Percentiles rank a stretch among this genome's conserved stretches.
phyloP scores from a whole-genome alignment of 2,888 invertebrate genomes.

The Drosophila buzzatii region DNA sequence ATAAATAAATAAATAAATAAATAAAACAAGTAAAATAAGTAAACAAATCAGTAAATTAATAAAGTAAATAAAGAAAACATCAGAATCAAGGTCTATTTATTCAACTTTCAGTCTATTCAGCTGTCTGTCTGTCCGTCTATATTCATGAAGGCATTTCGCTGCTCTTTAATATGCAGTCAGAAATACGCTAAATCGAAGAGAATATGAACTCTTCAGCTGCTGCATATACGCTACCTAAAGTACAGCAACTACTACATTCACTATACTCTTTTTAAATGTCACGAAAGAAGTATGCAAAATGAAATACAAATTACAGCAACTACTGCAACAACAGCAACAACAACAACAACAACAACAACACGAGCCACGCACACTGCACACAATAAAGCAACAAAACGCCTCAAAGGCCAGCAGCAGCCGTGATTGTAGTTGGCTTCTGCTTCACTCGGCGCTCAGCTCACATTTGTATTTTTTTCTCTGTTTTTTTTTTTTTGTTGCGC shows the following conservation, averaged over 20 bases:
- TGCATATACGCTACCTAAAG: neutral
- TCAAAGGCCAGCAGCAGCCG: conserved; percentile 65
- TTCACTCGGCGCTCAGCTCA: neutral
- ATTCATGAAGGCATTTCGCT: no score
- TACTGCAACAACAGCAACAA: neutral
- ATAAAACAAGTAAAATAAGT: no score
- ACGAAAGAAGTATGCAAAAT: conserved; percentile 40
- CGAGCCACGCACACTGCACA: conserved; percentile 14
- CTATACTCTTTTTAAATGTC: neutral
- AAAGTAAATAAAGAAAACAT: no score
- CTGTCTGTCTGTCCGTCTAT: no score
- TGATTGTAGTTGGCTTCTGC: conserved; percentile 57
- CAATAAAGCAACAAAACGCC: conserved; percentile 36
- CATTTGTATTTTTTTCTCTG: neutral
- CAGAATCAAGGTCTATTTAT: no score
- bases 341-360: conserved; percentile 22
- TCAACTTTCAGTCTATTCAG: no score
- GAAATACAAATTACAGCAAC: conserved; percentile 70
- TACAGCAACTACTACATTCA: fast-evolving
- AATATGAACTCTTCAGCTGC: neutral
- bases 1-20: no score
- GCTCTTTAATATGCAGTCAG: no score
- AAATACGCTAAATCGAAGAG: neutral
- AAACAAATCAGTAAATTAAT: no score
- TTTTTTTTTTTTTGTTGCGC: conserved; percentile 29